These are phyloP conservation scores for Halcyon senegalensis DNA, from an alignment of 2,113 vertebrate genomes.

Conservation along the genomic window DNA sequence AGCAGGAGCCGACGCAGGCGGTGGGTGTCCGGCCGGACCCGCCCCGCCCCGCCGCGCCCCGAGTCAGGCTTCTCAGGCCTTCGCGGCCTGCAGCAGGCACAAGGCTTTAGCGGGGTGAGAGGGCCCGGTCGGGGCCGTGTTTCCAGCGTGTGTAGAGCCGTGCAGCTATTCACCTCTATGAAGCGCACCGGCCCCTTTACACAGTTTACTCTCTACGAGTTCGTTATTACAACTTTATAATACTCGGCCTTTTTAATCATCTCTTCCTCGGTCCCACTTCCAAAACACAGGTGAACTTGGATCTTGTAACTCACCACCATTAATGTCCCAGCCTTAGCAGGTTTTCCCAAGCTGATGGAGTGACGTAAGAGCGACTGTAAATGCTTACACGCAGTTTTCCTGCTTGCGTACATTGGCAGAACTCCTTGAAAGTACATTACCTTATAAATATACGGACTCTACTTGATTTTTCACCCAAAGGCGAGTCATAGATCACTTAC, in stretches of 20 bases:
- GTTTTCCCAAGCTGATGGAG: neutral
- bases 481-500: rapidly evolving
- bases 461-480: neutral
- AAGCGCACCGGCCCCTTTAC: too few relatives aligned
- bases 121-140: rapidly evolving
- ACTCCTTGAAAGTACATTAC: neutral
- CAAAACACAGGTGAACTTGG: neutral
- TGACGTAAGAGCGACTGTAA: neutral
- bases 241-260: neutral
- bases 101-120: rapidly evolving
- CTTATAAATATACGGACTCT: neutral
- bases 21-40: neutral
- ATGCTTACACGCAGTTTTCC: rapidly evolving
- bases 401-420: rapidly evolving
- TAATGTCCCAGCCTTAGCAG: neutral
- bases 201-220: rapidly evolving
- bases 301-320: rapidly evolving
- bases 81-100: rapidly evolving
- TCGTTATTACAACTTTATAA: neutral
- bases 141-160: rapidly evolving
- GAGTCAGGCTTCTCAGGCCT: rapidly evolving
- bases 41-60: too few relatives aligned
- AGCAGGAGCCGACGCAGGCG: too few relatives aligned
- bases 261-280: neutral
- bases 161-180: neutral